Base-by-base conservation (phyloP, 2,888 invertebrate species). In the Hypomecis punctinalis region DNA sequence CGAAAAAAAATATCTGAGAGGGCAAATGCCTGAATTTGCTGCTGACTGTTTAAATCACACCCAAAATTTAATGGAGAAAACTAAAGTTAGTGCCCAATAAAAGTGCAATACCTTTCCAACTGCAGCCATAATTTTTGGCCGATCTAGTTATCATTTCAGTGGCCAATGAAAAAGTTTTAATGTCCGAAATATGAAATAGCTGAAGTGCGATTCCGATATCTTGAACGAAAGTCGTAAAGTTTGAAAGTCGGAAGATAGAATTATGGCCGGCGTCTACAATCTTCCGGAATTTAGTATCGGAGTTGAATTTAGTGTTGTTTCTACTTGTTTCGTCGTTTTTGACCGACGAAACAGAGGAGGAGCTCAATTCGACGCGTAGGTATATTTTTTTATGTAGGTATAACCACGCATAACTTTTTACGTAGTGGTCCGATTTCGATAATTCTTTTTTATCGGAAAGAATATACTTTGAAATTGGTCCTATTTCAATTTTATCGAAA, bases 121-220 rank as follows among this genome's bases (percentile, higher is more conserved):
- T 48, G 68, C 73, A 71, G 73, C 75, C 67, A 72, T 76, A 68
- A 69, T 70, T 72, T 52, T 58, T 46, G 53, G 79, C 77, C 75
- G 6, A 33, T 23, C 77, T 75, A 82, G 70, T 58, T 85, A 79
- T 83, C 83, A 82, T 80, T 71, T 67, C 73, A 68, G 74, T 77
- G 76, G 82, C 84, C 84, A 85, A 83, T 87, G 88, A 88, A 86
- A 86, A 88, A 87, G 82, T 89, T 88, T 84, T 81, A 81, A 86
- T 76, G 82, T 80, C 78, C 76, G 71, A 76, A 75, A 79, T 78
- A 79, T 79, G 76, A 78, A 79, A 77, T 75, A 76, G 74, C 71
- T 74, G 65, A 72, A 78, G 75, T 77, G 76, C 73, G 77, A 75
- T 73, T 77, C 73, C 76, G 75, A 79, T 80, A 82, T 80, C 77